A percentile compares a stretch with the other conserved stretches of the same genome.
Evolutionary conservation across 2,888 invertebrate species (phyloP).

Genomic region (Mythimna vitellina): DNA sequence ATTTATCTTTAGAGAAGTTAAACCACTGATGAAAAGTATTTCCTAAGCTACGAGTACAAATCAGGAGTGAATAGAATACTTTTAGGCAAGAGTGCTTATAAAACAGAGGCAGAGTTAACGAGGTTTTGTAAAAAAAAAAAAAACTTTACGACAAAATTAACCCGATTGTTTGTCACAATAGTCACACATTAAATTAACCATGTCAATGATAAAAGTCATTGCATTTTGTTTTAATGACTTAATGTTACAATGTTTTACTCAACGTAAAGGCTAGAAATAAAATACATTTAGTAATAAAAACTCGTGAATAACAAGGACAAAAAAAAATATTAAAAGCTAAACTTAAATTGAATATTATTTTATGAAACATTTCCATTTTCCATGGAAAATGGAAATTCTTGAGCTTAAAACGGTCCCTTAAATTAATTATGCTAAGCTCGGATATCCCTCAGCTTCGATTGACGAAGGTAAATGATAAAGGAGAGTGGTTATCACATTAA

Average conservation of each 20-base stretch:
- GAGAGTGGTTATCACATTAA: not conserved
- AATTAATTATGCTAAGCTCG: not conserved
- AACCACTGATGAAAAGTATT: too few relatives aligned
- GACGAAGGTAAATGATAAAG: not conserved
- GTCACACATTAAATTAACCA: constrained; percentile 19
- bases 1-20: too few relatives aligned
- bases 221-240: constrained; percentile 18
- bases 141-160: constrained; percentile 6
- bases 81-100: not conserved
- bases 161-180: not conserved
- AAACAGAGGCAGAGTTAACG: not conserved
- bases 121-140: not conserved
- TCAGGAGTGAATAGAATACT: too few relatives aligned
- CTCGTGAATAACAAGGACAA: not conserved
- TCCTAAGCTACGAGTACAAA: too few relatives aligned
- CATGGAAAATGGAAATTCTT: not conserved
- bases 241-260: not conserved
- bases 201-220: constrained; percentile 38
- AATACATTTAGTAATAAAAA: not conserved
- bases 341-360: not conserved
- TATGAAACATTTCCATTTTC: not conserved
- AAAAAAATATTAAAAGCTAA: not conserved
- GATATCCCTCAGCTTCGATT: not conserved
- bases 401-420: too few relatives aligned
- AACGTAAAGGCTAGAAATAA: too few relatives aligned